phyloP scores from a whole-genome alignment of 1,140 invertebrate species.

The Aethina tumida region DNA sequence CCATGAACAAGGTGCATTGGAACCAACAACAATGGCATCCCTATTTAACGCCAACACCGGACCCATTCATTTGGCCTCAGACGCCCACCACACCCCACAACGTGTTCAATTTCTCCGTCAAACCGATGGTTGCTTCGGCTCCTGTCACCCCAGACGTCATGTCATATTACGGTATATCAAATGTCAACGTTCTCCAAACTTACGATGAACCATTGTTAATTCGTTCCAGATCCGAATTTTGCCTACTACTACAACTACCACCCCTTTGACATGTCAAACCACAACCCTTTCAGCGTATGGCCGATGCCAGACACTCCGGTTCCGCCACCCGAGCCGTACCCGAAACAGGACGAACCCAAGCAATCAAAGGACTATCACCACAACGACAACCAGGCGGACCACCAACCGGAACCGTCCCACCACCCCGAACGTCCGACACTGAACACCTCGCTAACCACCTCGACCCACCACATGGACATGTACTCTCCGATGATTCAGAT shows the following conservation, averaged over 20 bases:
- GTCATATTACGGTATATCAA: constrained; percentile 22
- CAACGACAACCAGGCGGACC: not conserved
- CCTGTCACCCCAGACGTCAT: constrained; percentile 23
- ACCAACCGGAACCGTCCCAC: not conserved
- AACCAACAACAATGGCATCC: constrained; percentile 14
- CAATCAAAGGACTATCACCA: constrained; percentile 1
- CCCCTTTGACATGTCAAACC: constrained; percentile 5
- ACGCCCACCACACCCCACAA: constrained; percentile 10
- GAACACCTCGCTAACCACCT: not conserved
- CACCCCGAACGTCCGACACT: not conserved
- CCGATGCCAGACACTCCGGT: not conserved
- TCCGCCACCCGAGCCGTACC: not conserved
- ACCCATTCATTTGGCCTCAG: constrained; percentile 20
- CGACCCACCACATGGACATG: constrained; percentile 14
- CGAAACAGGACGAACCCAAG: not conserved
- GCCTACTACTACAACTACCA: constrained; percentile 21
- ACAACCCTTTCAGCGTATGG: constrained; percentile 6
- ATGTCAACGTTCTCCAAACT: not conserved
- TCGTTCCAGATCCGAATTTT: constrained; percentile 5
- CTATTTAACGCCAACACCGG: constrained; percentile 8
- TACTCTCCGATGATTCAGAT: constrained; percentile 18
- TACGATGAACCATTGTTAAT: not conserved
- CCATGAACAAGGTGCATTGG: constrained; percentile 12
- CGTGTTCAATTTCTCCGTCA: constrained; percentile 16
- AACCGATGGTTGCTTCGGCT: constrained; percentile 24